Evolutionary conservation across 2,113 vertebrate genomes (phyloP).

Genomic region (Corythornis vintsioides): DNA sequence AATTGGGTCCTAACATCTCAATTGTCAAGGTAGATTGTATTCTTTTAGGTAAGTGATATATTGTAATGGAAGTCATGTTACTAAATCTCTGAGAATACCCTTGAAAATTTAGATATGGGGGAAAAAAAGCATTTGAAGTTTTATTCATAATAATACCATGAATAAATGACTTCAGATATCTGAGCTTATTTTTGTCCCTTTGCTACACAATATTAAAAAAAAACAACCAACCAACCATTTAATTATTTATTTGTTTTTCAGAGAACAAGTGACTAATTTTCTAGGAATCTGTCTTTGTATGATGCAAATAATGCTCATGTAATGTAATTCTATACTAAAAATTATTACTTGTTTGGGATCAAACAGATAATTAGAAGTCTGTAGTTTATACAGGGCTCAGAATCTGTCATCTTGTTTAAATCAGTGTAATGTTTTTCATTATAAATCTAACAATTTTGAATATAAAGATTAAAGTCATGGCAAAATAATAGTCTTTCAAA

Average conservation of each 20-base stretch:
- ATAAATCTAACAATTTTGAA: not conserved
- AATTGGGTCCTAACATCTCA: not conserved
- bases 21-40: not conserved
- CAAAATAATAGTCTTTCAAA: not conserved
- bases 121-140: not conserved
- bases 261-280: not conserved
- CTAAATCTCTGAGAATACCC: not conserved
- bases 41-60: not conserved
- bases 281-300: not conserved
- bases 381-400: not conserved
- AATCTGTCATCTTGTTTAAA: not conserved
- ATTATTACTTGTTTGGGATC: not conserved
- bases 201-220: not conserved
- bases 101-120: not conserved
- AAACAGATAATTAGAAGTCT: not conserved
- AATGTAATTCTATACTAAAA: not conserved
- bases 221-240: too few species aligned
- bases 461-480: not conserved
- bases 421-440: not conserved
- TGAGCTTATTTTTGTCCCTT: not conserved
- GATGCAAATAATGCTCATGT: not conserved
- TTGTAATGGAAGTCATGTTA: not conserved
- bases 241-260: too few species aligned
- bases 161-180: not conserved
- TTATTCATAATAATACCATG: not conserved